These are phyloP conservation scores for Parus major DNA, from an alignment of 2,113 vertebrate species.

Conservation along the genomic window DNA sequence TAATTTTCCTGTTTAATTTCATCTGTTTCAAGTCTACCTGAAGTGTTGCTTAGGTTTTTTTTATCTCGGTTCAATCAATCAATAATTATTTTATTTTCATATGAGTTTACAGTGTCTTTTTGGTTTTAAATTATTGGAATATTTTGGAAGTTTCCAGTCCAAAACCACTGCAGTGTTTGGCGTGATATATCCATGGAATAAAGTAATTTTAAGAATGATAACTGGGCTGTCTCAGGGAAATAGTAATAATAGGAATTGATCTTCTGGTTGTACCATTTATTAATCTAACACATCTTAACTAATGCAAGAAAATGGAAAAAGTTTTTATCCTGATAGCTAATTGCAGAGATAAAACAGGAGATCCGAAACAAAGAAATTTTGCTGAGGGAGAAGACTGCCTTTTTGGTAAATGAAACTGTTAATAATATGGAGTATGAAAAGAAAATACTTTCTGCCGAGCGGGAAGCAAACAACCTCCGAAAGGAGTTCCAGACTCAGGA, in stretches of 20 bases:
- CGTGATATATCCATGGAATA: background rate
- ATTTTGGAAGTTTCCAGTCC: background rate
- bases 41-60: background rate
- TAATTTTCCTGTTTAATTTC: background rate
- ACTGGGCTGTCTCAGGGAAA: background rate
- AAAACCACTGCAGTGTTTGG: background rate
- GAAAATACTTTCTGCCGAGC: slow-evolving; percentile 76
- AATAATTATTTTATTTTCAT: background rate
- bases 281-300: background rate
- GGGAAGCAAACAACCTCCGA: slow-evolving; percentile 74
- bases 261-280: background rate
- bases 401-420: slow-evolving; percentile 82
- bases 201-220: background rate
- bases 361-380: slow-evolving; percentile 78
- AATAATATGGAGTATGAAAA: slow-evolving; percentile 90
- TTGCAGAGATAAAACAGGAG: slow-evolving; percentile 80
- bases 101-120: background rate
- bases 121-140: background rate
- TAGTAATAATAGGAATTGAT: background rate
- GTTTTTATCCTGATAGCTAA: slow-evolving; percentile 71
- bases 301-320: background rate
- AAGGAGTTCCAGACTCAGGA: slow-evolving; percentile 80
- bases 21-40: background rate
- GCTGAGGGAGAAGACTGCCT: slow-evolving; percentile 81
- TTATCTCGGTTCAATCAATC: background rate